Evolutionary conservation across 2,113 vertebrate genomes (phyloP).

Genomic region (Protobothrops flavoviridis): DNA sequence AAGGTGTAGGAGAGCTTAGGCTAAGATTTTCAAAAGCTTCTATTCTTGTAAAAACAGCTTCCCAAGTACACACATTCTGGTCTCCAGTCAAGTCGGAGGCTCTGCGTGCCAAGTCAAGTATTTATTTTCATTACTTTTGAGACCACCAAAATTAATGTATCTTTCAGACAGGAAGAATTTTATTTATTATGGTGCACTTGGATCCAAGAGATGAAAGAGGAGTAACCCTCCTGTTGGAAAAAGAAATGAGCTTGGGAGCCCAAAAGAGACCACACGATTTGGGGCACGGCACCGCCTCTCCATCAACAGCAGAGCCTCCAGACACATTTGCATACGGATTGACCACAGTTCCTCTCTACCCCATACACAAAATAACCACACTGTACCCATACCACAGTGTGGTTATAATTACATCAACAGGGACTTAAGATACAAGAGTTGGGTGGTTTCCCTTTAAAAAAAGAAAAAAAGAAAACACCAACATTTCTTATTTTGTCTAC

Average conservation of each 20-base stretch:
- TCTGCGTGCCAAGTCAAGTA: conserved; percentile 66
- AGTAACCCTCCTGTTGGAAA: conserved; percentile 49
- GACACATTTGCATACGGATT: neutral
- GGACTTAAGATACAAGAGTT: neutral
- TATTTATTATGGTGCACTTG: conserved; percentile 71
- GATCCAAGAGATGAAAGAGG: conserved; percentile 70
- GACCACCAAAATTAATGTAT: conserved; percentile 74
- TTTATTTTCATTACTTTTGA: conserved; percentile 74
- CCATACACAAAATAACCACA: neutral
- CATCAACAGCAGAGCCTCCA: neutral
- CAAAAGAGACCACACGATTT: neutral
- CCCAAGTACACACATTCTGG: conserved; percentile 67
- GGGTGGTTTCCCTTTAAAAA: neutral
- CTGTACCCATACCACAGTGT: neutral
- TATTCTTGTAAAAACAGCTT: conserved; percentile 70
- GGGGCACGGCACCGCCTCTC: conserved; percentile 29
- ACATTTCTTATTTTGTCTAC: neutral
- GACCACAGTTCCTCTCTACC: neutral
- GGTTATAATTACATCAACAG: conserved; percentile 23
- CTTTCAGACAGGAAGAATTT: conserved; percentile 74
- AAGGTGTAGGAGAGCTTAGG: conserved; percentile 36
- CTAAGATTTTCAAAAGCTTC: conserved; percentile 65
- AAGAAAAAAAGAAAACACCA: neutral
- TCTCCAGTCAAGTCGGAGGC: conserved; percentile 54
- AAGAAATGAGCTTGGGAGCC: neutral